phyloP scores from a whole-genome alignment of 2,888 invertebrate species.

The Cephus nigrinus region DNA sequence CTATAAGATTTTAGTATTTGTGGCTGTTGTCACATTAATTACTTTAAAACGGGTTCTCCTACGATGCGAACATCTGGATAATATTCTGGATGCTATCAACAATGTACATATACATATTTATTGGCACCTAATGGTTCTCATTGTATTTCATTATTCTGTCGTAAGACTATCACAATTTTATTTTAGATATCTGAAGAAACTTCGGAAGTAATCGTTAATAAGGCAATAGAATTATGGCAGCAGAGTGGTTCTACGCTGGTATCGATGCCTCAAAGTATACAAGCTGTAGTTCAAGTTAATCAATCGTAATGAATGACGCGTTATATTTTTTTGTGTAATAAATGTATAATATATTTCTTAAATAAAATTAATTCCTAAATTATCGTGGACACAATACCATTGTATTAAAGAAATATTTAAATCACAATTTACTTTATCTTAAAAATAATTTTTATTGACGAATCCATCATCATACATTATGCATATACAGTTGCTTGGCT shows the following conservation, averaged over 20 bases:
- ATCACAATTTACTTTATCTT: slow-evolving; percentile 49
- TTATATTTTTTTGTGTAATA: no score
- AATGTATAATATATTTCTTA: no score
- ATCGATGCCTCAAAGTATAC: slow-evolving; percentile 47
- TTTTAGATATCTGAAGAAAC: slow-evolving; percentile 82
- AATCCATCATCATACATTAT: slow-evolving; percentile 56
- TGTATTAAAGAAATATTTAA: no score
- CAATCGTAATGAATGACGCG: slow-evolving; percentile 14
- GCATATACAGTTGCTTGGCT: slow-evolving; percentile 56
- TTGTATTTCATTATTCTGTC: slow-evolving; percentile 30
- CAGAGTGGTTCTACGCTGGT: slow-evolving; percentile 75
- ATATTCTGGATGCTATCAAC: slow-evolving; percentile 75
- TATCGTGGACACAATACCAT: no score
- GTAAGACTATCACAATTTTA: slow-evolving; percentile 22
- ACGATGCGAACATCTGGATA: slow-evolving; percentile 71
- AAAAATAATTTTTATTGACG: slow-evolving; percentile 66
- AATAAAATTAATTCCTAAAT: no score
- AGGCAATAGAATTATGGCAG: slow-evolving; percentile 88
- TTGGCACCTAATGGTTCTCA: no score
- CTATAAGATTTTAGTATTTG: slow-evolving; percentile 82
- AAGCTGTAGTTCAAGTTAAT: slow-evolving; percentile 29
- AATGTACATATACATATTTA: slow-evolving; percentile 68
- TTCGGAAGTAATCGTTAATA: slow-evolving; percentile 85
- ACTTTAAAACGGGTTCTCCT: slow-evolving; percentile 77
- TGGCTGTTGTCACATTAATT: slow-evolving; percentile 79